Conservation (phyloP, 2,888 invertebrate genomes). For the Odontocolon sp. region DNA sequence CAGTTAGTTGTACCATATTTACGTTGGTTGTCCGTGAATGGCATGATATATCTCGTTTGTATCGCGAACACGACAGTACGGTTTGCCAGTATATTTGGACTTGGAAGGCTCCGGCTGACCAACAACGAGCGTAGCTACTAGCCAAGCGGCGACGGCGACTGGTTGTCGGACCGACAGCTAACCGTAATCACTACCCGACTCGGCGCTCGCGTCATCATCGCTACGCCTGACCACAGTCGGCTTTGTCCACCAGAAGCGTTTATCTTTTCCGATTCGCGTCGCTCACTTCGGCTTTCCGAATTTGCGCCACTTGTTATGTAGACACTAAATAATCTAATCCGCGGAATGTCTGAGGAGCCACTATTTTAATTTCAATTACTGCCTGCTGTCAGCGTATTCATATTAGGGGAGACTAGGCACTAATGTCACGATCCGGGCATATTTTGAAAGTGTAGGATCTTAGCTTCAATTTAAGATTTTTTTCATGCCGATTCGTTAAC, state of each 20-base stretch:
- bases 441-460: no score
- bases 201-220: not conserved
- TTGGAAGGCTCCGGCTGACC: not conserved
- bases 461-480: no score
- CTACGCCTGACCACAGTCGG: conserved; percentile 22
- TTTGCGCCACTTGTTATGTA: not conserved
- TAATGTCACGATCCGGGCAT: no score
- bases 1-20: no score
- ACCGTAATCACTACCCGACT: conserved; percentile 26
- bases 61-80: not conserved
- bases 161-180: conserved; percentile 7
- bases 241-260: conserved; percentile 30
- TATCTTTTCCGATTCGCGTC: conserved; percentile 20
- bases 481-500: no score
- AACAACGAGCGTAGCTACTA: conserved; percentile 3
- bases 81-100: not conserved
- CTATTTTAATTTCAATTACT: conserved; percentile 29
- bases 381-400: not conserved
- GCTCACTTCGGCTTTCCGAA: conserved; percentile 17
- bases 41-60: not conserved
- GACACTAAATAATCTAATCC: no score
- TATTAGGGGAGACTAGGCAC: no score
- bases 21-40: no score
- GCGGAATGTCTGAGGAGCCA: not conserved
- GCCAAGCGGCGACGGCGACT: not conserved